Evolutionary conservation across 2,113 vertebrate genomes (phyloP).

Genomic region (Coptodon rendalli): DNA sequence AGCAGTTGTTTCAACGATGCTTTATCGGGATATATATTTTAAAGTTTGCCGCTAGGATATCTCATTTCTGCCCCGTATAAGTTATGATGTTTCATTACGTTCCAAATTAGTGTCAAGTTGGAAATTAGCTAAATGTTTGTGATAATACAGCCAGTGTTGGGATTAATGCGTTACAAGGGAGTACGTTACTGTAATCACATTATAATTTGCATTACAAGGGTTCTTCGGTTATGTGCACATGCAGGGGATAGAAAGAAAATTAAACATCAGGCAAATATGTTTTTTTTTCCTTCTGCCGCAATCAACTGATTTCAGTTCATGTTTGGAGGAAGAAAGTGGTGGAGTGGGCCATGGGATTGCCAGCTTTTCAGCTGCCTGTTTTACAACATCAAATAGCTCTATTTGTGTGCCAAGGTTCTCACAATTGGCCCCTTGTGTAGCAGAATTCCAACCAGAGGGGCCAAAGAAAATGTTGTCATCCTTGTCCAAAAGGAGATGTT

Average conservation of each 20-base stretch:
- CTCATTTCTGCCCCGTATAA: not conserved
- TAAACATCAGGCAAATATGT: not conserved
- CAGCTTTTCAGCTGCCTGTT: not conserved
- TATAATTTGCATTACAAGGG: not conserved
- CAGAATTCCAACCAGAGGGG: not conserved
- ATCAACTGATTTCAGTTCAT: not conserved
- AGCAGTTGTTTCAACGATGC: not conserved
- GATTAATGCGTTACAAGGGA: not conserved
- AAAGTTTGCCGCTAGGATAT: not conserved
- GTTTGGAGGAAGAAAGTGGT: not conserved
- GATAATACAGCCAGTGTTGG: not conserved
- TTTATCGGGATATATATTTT: not conserved
- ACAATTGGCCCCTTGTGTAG: not conserved
- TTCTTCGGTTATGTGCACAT: not conserved
- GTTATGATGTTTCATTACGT: not conserved
- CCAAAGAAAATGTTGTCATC: not conserved
- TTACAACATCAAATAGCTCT: not conserved
- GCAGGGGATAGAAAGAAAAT: not conserved
- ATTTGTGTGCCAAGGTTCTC: not conserved
- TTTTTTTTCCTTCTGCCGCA: not conserved
- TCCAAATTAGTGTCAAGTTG: not conserved
- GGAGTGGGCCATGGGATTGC: not conserved
- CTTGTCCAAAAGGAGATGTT: not conserved
- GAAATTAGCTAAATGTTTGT: not conserved
- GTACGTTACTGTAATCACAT: not conserved